Evolutionary conservation across 2,797 vertebrate species (phyloP), one percentile per base, ranked within the genome.

Genomic region (Uromys caudimaculatus): DNA sequence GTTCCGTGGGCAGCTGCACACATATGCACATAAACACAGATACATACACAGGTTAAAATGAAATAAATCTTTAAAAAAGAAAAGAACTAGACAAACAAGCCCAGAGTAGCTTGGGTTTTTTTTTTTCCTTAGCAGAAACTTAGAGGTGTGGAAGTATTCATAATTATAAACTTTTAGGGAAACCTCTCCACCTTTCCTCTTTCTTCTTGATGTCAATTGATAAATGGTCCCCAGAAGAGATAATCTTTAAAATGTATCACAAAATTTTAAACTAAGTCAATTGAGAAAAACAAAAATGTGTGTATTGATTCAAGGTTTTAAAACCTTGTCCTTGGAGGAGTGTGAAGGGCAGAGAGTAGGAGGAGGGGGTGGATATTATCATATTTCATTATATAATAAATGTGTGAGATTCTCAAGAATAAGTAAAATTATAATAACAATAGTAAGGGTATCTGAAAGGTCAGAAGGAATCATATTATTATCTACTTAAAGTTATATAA

Each of bases 141-240:
- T 21, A 44, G 5, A 89, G 27, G 19, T 78, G 54, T 60, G 35
- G 77, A 97, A 95, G 52, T 23, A 0, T 71, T 89, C 71, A 67
- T 88, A 90, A 85, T 90, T 82, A 94, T n/a, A 85, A 90, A 67
- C 12, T 44, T 79, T 91, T 62, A 88, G 64, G 71, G 92, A 78
- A 89, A 67, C 7, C 60, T 67, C 69, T 32, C 17, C 12, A 7
- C 54, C n/a, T 60, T 86, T 23, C 19, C 6, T 78, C 38, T n/a
- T 75, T 85, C 56, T 58, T 54, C 92, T 38, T 91, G 75, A 76
- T 95, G 62, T 32, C 85, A 67, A 12, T 41, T 84, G 8, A 82
- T 67, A 92, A 93, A 90, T 92, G 67, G 73, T 89, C 60, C 81
- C 50, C 38, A 52, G 69, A 86, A 95, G 93, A 73, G 24, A 77